Percentiles rank a stretch among this genome's conserved stretches.
phyloP scores from a whole-genome alignment of 2,113 vertebrate species.

The Takifugu flavidus region DNA sequence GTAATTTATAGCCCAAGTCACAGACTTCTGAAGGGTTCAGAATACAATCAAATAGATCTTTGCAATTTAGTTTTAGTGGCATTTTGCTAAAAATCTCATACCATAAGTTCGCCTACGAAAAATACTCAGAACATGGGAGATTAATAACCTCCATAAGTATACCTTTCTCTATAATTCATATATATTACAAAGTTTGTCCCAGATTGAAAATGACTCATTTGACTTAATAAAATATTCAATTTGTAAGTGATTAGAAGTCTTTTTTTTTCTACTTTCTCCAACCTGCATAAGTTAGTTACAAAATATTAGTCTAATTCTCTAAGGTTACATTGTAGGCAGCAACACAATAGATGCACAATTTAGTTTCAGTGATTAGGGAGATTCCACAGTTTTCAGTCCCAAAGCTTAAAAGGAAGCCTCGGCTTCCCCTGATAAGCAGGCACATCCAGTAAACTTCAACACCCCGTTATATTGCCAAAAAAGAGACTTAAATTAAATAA shows the following conservation, averaged over 20 bases:
- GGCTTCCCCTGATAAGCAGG: constrained; percentile 74
- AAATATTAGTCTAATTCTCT: constrained; percentile 77
- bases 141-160: constrained; percentile 63
- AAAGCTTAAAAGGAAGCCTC: constrained; percentile 69
- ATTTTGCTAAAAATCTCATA: constrained; percentile 50
- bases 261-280: constrained; percentile 23
- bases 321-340: constrained; percentile 68
- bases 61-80: constrained; percentile 66
- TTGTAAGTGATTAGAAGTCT: constrained; percentile 80
- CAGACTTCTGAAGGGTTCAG: constrained; percentile 68
- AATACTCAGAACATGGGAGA: constrained; percentile 66
- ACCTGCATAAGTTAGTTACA: constrained; percentile 71
- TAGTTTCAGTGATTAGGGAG: constrained; percentile 71
- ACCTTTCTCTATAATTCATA: constrained; percentile 74
- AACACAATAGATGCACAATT: constrained; percentile 65
- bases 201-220: constrained; percentile 72
- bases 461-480: constrained; percentile 75
- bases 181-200: constrained; percentile 72
- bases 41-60: constrained; percentile 73
- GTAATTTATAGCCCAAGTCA: constrained; percentile 64
- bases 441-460: constrained; percentile 73
- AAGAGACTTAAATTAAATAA: constrained; percentile 74
- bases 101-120: constrained; percentile 61
- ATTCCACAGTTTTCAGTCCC: constrained; percentile 70
- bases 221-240: constrained; percentile 80